Evolutionary conservation across 2,797 vertebrate genomes (phyloP).

Genomic region (Semaprochilodus insignis): DNA sequence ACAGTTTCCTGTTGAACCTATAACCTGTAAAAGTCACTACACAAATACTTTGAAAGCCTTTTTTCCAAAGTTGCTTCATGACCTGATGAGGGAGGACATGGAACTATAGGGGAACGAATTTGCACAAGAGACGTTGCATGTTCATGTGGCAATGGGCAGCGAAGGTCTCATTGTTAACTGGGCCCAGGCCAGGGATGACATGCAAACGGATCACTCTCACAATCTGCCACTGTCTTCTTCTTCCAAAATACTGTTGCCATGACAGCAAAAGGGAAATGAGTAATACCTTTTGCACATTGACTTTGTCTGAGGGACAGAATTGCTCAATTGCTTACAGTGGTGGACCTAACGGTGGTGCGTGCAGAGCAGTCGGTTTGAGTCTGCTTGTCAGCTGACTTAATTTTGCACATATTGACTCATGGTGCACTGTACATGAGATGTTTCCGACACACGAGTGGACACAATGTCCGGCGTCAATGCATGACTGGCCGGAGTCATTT

Average conservation of each 20-base stretch:
- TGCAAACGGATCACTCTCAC: conserved; percentile 53
- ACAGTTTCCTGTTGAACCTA: too few relatives aligned
- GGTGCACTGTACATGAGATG: not conserved
- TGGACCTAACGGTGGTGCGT: conserved; percentile 6
- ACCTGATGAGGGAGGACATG: conserved; percentile 17
- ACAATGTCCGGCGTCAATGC: conserved; percentile 45
- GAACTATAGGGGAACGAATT: conserved; percentile 23
- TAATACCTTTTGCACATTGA: conserved; percentile 30
- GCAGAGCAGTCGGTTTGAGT: not conserved
- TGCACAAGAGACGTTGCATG: not conserved
- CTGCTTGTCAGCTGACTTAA: conserved; percentile 14
- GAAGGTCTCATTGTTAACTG: conserved; percentile 55
- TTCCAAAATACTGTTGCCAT: conserved; percentile 60
- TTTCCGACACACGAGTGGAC: conserved; percentile 39
- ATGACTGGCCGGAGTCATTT: conserved; percentile 66
- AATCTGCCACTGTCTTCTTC: conserved; percentile 69
- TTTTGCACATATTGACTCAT: conserved; percentile 1
- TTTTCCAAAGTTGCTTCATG: conserved; percentile 4
- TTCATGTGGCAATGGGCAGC: conserved; percentile 34
- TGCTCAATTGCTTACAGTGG: conserved; percentile 55
- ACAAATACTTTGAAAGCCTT: not conserved
- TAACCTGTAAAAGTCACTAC: too few relatives aligned
- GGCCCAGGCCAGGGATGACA: conserved; percentile 48
- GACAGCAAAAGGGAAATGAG: conserved; percentile 72
- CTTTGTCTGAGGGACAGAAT: conserved; percentile 55